phyloP scores from a whole-genome alignment of 2,797 vertebrate species.

The Peromyscus attwateri region DNA sequence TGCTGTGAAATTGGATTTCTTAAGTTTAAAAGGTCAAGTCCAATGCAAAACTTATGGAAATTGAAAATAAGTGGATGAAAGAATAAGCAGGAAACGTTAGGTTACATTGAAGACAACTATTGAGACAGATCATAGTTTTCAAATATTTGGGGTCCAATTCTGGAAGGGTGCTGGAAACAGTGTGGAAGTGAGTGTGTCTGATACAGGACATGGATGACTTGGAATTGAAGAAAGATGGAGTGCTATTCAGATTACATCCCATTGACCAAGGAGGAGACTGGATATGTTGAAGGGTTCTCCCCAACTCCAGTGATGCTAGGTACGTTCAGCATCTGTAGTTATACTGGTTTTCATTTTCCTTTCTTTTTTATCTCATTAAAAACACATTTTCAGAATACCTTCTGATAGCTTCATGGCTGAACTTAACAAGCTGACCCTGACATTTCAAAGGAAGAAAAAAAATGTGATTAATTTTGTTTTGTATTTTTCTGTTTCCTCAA shows the following conservation, averaged over 20 bases:
- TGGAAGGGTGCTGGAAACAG: constrained; percentile 96
- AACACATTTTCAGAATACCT: constrained; percentile 86
- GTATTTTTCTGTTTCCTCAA: background rate
- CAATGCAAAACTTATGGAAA: constrained; percentile 93
- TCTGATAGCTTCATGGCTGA: constrained; percentile 86
- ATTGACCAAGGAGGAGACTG: constrained; percentile 93
- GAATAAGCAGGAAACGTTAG: constrained; percentile 94
- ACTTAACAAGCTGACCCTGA: constrained; percentile 88
- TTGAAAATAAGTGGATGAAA: constrained; percentile 94
- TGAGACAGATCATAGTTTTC: constrained; percentile 97
- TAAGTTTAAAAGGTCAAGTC: constrained; percentile 96
- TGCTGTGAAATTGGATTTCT: constrained; percentile 96
- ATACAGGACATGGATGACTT: constrained; percentile 98
- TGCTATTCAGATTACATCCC: constrained; percentile 82
- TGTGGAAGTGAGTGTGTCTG: constrained; percentile 97
- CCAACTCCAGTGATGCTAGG: constrained; percentile 41
- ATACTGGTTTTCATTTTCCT: constrained; percentile 75
- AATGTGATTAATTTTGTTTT: background rate
- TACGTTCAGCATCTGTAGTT: constrained; percentile 88
- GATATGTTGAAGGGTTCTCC: constrained; percentile 83
- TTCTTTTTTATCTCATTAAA: constrained; percentile 76
- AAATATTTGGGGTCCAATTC: constrained; percentile 98
- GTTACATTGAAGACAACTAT: constrained; percentile 95
- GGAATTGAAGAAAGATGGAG: constrained; percentile 83
- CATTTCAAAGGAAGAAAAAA: constrained; percentile 73